Conservation (phyloP, 1,140 invertebrate genomes). For the Forficula auricularia region DNA sequence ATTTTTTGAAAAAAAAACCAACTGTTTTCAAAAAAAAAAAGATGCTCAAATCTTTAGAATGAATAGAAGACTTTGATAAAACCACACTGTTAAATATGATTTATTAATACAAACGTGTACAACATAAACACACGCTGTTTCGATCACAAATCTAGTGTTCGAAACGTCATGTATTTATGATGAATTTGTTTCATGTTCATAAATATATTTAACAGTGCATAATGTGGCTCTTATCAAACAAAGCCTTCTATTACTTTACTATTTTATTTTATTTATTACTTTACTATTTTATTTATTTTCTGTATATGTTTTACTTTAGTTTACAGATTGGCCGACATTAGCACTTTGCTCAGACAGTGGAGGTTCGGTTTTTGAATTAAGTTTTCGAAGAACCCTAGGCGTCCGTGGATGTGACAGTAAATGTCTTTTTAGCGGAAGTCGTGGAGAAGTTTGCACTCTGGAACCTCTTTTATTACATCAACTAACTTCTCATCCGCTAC, state of each 20-base stretch:
- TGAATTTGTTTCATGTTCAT: too few species aligned
- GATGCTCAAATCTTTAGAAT: too few species aligned
- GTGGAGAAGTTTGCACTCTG: slow-evolving; percentile 83
- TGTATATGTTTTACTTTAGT: too few species aligned
- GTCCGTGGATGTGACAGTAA: slow-evolving; percentile 72
- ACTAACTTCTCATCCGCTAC: slow-evolving; percentile 48
- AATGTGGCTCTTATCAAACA: background rate
- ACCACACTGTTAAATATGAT: too few species aligned
- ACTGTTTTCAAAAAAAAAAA: too few species aligned
- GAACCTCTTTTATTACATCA: slow-evolving; percentile 61
- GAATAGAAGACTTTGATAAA: too few species aligned
- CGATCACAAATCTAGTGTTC: too few species aligned
- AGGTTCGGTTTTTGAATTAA: slow-evolving; percentile 91
- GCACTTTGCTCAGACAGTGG: slow-evolving; percentile 84
- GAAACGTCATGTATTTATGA: too few species aligned
- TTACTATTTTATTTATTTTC: slow-evolving; percentile 12
- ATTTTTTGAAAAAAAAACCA: too few species aligned
- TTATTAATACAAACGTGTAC: too few species aligned
- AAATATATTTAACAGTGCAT: too few species aligned
- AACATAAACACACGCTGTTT: too few species aligned
- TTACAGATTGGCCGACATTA: slow-evolving; percentile 53
- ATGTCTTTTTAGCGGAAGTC: slow-evolving; percentile 81
- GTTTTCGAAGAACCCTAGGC: slow-evolving; percentile 75
- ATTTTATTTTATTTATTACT: background rate
- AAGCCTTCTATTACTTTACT: slow-evolving; percentile 3